These are phyloP conservation scores for Stegana nigrithorax DNA, from an alignment of 2,888 invertebrate species.

Conservation along the genomic window DNA sequence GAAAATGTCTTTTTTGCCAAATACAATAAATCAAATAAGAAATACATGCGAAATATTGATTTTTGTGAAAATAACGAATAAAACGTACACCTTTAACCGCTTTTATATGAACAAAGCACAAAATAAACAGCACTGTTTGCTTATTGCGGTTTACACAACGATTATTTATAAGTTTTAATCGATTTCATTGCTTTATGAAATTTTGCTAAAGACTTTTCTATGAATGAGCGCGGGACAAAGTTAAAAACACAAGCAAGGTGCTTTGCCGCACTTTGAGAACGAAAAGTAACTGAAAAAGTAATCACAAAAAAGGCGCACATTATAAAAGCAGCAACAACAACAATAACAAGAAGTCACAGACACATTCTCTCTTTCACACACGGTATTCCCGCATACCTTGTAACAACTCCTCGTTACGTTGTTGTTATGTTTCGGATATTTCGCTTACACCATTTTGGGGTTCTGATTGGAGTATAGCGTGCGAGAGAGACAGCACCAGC, in stretches of 20 bases:
- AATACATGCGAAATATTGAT: slow-evolving; percentile 27
- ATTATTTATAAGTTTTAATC: background rate
- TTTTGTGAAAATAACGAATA: slow-evolving; percentile 22
- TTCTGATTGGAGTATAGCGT: too few species aligned
- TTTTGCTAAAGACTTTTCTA: background rate
- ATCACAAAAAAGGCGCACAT: slow-evolving; percentile 57
- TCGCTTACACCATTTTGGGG: slow-evolving; percentile 54
- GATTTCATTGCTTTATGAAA: background rate
- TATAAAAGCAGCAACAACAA: slow-evolving; percentile 43
- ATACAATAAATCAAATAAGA: too few species aligned
- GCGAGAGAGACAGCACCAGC: background rate
- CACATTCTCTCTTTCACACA: slow-evolving; percentile 24
- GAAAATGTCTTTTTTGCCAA: background rate
- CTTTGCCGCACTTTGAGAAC: background rate
- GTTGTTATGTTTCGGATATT: slow-evolving; percentile 54
- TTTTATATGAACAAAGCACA: background rate
- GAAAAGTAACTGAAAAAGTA: slow-evolving; percentile 50
- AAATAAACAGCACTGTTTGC: background rate
- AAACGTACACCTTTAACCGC: background rate
- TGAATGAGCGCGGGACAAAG: background rate
- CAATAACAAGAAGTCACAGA: slow-evolving; percentile 40
- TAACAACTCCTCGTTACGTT: slow-evolving; percentile 54
- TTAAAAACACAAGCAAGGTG: too few species aligned
- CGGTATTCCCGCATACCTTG: slow-evolving; percentile 37
- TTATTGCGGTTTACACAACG: background rate